Conservation (phyloP, 2,113 vertebrate genomes). For the Eulacestoma nigropectus region DNA sequence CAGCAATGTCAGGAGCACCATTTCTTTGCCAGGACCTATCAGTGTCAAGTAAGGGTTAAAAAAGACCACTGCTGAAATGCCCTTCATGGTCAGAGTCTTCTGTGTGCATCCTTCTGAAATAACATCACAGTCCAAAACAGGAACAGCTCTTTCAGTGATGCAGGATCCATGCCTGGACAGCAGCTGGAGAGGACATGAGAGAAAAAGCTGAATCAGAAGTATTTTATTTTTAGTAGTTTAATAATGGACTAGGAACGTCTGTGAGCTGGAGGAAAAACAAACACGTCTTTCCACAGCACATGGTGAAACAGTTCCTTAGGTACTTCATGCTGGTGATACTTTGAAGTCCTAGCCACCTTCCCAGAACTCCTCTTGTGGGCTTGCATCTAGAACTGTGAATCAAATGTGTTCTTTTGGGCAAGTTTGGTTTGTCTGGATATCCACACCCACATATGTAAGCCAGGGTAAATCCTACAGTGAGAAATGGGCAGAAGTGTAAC, state of each 20-base stretch:
- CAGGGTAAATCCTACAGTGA: background rate
- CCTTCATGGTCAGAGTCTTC: background rate
- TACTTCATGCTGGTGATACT: background rate
- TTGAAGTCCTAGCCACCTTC: background rate
- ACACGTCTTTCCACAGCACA: rapidly evolving
- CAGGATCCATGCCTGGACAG: background rate
- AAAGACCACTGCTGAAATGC: background rate
- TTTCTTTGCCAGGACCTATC: background rate
- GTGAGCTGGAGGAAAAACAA: background rate
- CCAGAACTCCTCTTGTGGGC: background rate
- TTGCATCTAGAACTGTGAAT: background rate
- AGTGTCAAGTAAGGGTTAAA: background rate
- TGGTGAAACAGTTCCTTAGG: background rate
- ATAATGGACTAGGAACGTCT: background rate
- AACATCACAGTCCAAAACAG: constrained; percentile 41
- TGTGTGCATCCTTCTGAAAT: constrained; percentile 22
- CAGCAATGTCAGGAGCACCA: background rate
- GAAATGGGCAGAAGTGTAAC: background rate
- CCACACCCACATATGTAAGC: background rate
- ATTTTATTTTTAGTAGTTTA: constrained; percentile 34
- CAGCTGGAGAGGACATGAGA: background rate
- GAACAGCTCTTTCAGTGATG: constrained; percentile 3
- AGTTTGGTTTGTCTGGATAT: background rate
- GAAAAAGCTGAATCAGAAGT: constrained; percentile 27
- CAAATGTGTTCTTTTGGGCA: background rate